Base-by-base conservation (phyloP, 2,113 vertebrate genomes). In the Anarrhichthys ocellatus region DNA sequence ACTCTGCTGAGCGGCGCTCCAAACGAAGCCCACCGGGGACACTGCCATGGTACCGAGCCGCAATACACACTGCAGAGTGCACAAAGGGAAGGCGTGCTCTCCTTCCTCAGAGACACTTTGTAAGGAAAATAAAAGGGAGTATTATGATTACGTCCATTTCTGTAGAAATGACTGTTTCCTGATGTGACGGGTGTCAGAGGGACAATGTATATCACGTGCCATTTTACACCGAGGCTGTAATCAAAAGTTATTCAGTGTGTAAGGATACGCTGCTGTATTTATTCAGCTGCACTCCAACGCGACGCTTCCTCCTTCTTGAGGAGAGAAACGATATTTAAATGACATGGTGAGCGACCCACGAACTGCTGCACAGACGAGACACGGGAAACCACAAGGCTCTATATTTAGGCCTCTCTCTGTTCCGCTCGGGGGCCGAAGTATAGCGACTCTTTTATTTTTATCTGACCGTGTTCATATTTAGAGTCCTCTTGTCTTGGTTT, bases 381-480 rank as follows among this genome's bases (percentile, higher is more conserved):
- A 48, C 5, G 10, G 69, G 36, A 69, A 87, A 82, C 86, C 81
- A 58, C 84, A 42, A 18, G 32, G 74, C 71, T 91, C 89, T 91
- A 93, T 88, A 85, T 92, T 89, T 91, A 91, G 80, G 86, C 48
- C 83, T 11, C 17, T 65, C 6, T 4, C 69, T 38, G 76, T 75
- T 76, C 64, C 1, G 14, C 82, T 87, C 74, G 77, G 83, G 79
- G 83, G 87, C 78, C 80, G 38, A 76, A 59, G 73, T 86, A 62
- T 58, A 81, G 84, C 73, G 78, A 59, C 52, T 58, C 78, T 86
- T 48, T 24, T 91, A 80, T 90, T 88, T 76, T 91, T 78, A 73
- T 90, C 90, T 83, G 88, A 76, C 82, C 83, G 14, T 78, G 82
- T 87, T 91, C 87, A 72, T 89, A 82, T 89, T 92, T 88, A 85